Conservation (phyloP, 2,113 vertebrate genomes). For the Columba livia region DNA sequence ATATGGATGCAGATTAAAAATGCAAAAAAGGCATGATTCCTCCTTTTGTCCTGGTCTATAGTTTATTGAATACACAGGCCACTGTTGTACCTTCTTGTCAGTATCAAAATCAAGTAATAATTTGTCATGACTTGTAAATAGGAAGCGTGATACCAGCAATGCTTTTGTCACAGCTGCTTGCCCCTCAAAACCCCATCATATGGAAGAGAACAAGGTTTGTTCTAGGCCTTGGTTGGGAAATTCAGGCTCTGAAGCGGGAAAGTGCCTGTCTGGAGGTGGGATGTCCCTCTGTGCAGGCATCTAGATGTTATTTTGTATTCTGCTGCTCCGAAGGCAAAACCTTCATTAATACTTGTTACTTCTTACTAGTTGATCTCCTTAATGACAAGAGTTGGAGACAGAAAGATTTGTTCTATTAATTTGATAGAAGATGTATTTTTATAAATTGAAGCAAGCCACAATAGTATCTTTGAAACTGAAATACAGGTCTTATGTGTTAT, state of each 20-base stretch:
- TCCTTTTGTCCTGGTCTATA: neutral
- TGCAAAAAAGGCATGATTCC: neutral
- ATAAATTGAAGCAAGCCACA: neutral
- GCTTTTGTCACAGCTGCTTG: neutral
- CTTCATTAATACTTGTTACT: neutral
- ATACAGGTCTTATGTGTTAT: accelerated
- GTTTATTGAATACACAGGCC: neutral
- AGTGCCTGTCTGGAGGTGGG: neutral
- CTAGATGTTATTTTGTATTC: neutral
- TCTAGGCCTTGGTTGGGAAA: neutral
- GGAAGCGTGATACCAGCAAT: neutral
- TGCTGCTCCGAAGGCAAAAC: neutral
- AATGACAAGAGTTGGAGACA: neutral
- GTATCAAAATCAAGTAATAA: neutral
- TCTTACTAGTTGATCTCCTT: neutral
- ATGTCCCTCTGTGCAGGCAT: accelerated
- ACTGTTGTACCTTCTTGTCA: neutral
- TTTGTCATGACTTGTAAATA: neutral
- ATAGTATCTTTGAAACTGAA: neutral
- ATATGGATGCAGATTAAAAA: neutral
- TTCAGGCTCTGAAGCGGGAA: neutral
- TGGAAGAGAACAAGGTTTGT: neutral
- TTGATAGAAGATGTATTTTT: neutral
- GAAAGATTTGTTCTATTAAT: neutral
- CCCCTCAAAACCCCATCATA: neutral